Evolutionary conservation across 2,888 invertebrate species (phyloP), one percentile per base, ranked within the genome.

Genomic region (Mantis religiosa): DNA sequence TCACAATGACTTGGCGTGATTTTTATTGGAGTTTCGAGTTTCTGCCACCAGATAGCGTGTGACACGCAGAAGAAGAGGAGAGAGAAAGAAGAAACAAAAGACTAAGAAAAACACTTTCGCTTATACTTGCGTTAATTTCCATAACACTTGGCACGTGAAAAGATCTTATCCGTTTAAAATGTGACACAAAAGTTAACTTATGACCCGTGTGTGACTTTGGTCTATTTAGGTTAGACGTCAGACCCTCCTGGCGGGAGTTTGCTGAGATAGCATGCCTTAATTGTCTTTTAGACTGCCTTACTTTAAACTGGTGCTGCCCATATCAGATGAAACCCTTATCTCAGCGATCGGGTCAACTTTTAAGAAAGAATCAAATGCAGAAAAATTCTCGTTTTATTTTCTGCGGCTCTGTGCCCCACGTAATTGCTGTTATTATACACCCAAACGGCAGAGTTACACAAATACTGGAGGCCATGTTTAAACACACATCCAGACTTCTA

Each of bases 111-210:
- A 86, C 86, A 86, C 86, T 86, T 86, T 86, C 86, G 54, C 86
- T 86, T 86, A 28, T 84, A 30, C 84, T 30, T 30, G 34, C 34
- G 30, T 30, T 30, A 86, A 86, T 86, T 86, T 86, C 86, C 86
- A 86, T 86, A 86, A 86, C 81, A 81, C 86, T 28, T 27, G 81
- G 86, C 86, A 71, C 86, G 85, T 81, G 86, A 86, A 86, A 30
- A 86, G 86, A 86, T 86, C 81, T 86, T 86, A 86, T 86, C 86
- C 86, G 4, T 27, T 86, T 86, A 86, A 86, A 86, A 86, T 86
- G 81, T 86, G 86, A 86, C 86, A 86, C 86, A 86, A 27, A 86
- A 86, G 27, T 86, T 86, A 86, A 86, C 81, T 86, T 71, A 86
- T 86, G 81, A 81, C 86, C 85, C 54, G 85, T 85, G 85, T 85